Evolutionary conservation across 2,888 invertebrate species (phyloP), one percentile per base, ranked within the genome.

Genomic region (Drosophila maculinotata): DNA sequence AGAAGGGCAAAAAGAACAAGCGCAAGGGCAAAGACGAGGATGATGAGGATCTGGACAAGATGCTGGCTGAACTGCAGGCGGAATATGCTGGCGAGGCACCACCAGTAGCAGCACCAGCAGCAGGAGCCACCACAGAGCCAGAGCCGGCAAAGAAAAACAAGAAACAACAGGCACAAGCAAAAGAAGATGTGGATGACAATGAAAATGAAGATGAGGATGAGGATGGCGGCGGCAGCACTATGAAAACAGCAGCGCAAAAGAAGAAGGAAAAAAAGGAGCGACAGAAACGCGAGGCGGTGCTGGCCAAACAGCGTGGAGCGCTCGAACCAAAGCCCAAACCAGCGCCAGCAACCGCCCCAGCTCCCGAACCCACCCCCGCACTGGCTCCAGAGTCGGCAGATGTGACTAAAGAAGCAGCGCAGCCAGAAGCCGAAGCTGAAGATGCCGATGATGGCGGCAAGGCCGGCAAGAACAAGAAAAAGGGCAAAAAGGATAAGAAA

Each of bases 211-310:
- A 93, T 73, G 93, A 93, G 64, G 93, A 93, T 73, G 93, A 93
- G 73, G 93, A 93, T 64, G 93, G 93, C 72, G 94, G 93, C 66
- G 91, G 92, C 14, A 88, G 92, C 30, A 94, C 95, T 1, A 93
- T 96, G 10, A 96, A 97, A 92, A 94, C 95, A 10, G 96, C 96
- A 3, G 96, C 97, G 1, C 96, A 97, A 89, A 97, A 97, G 92
- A 97, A 96, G 88, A 97, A 97, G 86, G 97, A 97, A 81, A 97
- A 97, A 85, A 97, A 96, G 82, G 96, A 97, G 91, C 93, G 96
- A 12, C 94, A 94, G 77, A 96, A 96, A 87, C 95, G 95, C 77
- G 92, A 93, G 77, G 95, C 95, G 60, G 93, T 94, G 33, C 47
- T 89, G 25, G 89, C 89, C 3, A 91, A 91, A 58, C 90, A 90